Conservation (phyloP, 1,140 invertebrate species). For the Micrasema minimum region DNA sequence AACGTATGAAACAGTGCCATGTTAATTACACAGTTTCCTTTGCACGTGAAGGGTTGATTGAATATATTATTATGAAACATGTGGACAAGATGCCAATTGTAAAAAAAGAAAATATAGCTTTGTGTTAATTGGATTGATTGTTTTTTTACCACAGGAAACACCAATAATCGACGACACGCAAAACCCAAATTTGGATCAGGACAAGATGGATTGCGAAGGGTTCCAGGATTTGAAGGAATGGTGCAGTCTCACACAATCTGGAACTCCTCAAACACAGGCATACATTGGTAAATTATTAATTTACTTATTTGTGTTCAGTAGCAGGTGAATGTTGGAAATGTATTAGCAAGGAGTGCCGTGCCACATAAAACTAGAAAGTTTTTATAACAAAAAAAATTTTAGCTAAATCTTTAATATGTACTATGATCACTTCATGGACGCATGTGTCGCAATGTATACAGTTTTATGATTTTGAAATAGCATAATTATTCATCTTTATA, state of each 20-base stretch:
- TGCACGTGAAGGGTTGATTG: slow-evolving; percentile 25
- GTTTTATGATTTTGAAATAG: too few species aligned
- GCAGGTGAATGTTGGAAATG: too few species aligned
- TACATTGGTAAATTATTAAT: slow-evolving; percentile 38
- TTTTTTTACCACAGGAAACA: slow-evolving; percentile 21
- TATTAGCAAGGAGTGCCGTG: too few species aligned
- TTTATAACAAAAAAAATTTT: too few species aligned
- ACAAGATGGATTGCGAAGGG: slow-evolving; percentile 50
- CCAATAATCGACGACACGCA: slow-evolving; percentile 8
- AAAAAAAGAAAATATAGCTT: slow-evolving; percentile 10
- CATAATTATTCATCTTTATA: too few species aligned
- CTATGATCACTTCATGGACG: too few species aligned
- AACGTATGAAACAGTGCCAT: too few species aligned
- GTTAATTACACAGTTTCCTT: too few species aligned
- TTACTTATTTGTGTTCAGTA: background rate
- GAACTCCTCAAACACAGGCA: slow-evolving; percentile 11
- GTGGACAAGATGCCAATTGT: slow-evolving; percentile 11
- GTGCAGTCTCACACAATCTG: slow-evolving; percentile 38
- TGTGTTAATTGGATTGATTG: slow-evolving; percentile 7
- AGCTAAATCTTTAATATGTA: too few species aligned
- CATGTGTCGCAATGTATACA: too few species aligned
- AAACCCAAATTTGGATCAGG: background rate
- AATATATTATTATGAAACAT: background rate
- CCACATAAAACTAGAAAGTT: too few species aligned
- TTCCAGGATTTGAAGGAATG: slow-evolving; percentile 48